A percentile compares a stretch with the other conserved stretches of the same genome.
phyloP scores from a whole-genome alignment of 1,140 invertebrate genomes.

The Drosophila subpulchrella region DNA sequence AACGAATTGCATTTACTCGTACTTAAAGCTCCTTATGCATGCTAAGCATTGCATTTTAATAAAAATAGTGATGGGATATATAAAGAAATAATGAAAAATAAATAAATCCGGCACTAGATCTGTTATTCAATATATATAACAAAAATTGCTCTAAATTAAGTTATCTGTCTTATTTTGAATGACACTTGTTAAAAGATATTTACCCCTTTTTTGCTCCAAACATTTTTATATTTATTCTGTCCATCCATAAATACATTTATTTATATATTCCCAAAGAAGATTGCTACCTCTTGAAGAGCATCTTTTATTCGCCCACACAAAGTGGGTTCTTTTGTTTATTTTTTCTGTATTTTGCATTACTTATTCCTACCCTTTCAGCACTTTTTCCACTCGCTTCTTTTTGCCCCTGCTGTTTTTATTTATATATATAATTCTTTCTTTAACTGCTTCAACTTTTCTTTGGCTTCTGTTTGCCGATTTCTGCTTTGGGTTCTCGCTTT shows the following conservation, averaged over 20 bases:
- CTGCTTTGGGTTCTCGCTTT: slow-evolving; percentile 36
- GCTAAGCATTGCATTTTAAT: too few species aligned
- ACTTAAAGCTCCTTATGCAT: too few species aligned
- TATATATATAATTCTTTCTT: slow-evolving; percentile 48
- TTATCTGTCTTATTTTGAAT: too few species aligned
- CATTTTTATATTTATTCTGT: not conserved
- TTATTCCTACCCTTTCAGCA: slow-evolving; percentile 30
- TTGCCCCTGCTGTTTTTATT: slow-evolving; percentile 26
- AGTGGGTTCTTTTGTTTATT: slow-evolving; percentile 16
- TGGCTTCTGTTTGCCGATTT: slow-evolving; percentile 53
- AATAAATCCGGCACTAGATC: too few species aligned
- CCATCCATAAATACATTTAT: not conserved
- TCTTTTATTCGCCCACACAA: slow-evolving; percentile 6
- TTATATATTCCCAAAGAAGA: not conserved
- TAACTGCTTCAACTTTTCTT: slow-evolving; percentile 42
- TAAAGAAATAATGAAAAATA: too few species aligned
- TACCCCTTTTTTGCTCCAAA: too few species aligned
- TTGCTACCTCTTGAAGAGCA: slow-evolving; percentile 13
- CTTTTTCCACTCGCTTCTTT: slow-evolving; percentile 22
- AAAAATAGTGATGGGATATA: too few species aligned
- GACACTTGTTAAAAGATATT: too few species aligned
- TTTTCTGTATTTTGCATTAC: slow-evolving; percentile 15
- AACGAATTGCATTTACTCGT: too few species aligned
- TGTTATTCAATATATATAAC: too few species aligned
- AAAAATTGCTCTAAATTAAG: too few species aligned